Percentiles rank a stretch among this genome's conserved stretches.
Evolutionary conservation across 2,797 vertebrate genomes (phyloP).

Genomic region (Anas acuta): DNA sequence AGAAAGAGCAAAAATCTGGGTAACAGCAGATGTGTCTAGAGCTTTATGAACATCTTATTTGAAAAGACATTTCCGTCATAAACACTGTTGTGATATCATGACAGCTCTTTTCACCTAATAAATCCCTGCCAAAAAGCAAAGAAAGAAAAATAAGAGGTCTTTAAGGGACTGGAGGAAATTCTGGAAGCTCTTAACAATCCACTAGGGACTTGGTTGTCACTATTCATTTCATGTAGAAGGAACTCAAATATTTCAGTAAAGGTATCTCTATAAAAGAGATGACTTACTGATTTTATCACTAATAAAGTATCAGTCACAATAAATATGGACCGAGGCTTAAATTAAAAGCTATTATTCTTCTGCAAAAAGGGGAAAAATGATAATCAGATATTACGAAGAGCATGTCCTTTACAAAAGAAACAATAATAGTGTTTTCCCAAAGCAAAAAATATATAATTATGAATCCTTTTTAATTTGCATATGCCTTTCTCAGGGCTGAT

Average conservation of each 20-base stretch:
- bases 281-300: background rate
- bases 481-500: background rate
- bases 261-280: background rate
- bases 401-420: background rate
- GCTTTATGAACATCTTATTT: slow-evolving; percentile 1
- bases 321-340: slow-evolving; percentile 26
- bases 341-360: background rate
- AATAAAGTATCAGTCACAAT: slow-evolving; percentile 28
- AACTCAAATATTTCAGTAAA: slow-evolving; percentile 14
- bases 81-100: background rate
- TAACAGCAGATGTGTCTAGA: background rate
- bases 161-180: slow-evolving; percentile 21
- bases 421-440: background rate
- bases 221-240: slow-evolving; percentile 23
- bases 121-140: slow-evolving; percentile 10
- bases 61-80: slow-evolving; percentile 38
- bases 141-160: slow-evolving; percentile 12
- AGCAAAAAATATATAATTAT: background rate
- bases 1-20: background rate
- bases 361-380: background rate
- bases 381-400: slow-evolving; percentile 15
- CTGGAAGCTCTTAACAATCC: slow-evolving; percentile 5
- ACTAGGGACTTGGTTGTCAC: slow-evolving; percentile 28
- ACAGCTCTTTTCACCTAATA: slow-evolving; percentile 47
- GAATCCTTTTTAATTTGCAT: background rate